A percentile compares a stretch with the other conserved stretches of the same genome.
Conservation (phyloP, 2,888 invertebrate species). For the Cephus pygmeus region DNA sequence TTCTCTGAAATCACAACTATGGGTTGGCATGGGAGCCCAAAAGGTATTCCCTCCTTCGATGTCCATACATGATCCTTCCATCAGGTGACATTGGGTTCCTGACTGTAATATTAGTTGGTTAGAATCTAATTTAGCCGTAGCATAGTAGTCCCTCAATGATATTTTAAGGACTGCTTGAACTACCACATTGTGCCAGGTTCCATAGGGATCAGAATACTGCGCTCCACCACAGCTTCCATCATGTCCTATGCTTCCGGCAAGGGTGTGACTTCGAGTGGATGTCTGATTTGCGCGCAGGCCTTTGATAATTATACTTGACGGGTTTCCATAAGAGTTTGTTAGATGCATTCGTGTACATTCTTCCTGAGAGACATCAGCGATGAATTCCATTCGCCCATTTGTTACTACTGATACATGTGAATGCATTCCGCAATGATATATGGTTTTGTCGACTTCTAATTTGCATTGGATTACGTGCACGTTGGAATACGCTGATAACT, state of each 20-base stretch:
- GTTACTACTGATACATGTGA: too few species aligned
- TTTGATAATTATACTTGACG: not conserved
- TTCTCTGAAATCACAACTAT: not conserved
- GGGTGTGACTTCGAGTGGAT: not conserved
- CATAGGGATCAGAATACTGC: not conserved
- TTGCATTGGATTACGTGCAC: not conserved
- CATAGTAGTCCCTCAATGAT: not conserved
- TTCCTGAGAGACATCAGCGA: too few species aligned
- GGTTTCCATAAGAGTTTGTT: too few species aligned
- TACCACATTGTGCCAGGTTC: conserved; percentile 6
- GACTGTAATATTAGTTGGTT: not conserved
- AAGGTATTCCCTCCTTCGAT: not conserved
- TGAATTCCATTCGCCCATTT: too few species aligned
- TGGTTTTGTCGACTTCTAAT: too few species aligned
- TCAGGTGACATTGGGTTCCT: not conserved
- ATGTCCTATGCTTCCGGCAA: not conserved
- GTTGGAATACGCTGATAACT: conserved; percentile 17
- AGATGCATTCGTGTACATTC: too few species aligned
- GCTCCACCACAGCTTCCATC: not conserved
- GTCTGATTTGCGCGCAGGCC: not conserved
- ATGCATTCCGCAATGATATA: too few species aligned
- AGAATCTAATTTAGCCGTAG: not conserved
- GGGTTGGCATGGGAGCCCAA: not conserved
- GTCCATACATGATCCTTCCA: not conserved
- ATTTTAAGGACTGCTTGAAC: conserved; percentile 4